Conservation (phyloP, 2,888 invertebrate species). For the Chorisops tibialis region DNA sequence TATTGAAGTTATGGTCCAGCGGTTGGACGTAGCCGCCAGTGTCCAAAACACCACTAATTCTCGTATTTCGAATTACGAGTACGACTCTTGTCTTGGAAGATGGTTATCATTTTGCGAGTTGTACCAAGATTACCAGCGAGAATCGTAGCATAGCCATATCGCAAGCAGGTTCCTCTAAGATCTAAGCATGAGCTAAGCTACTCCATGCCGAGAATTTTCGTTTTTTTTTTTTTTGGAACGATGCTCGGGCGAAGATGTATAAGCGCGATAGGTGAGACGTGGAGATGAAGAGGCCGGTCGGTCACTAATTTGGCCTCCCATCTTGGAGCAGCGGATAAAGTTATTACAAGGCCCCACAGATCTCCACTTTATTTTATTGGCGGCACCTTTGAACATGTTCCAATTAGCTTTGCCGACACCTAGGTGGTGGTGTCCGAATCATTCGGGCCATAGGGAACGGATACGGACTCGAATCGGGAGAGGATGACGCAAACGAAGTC, state of each 20-base stretch:
- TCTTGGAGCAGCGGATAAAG: conserved; percentile 36
- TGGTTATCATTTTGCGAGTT: conserved; percentile 19
- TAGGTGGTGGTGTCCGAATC: conserved; percentile 23
- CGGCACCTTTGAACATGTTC: conserved; percentile 41
- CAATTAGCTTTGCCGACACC: conserved; percentile 39
- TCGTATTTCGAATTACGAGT: conserved; percentile 15
- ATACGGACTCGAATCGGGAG: conserved; percentile 3
- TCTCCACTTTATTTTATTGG: conserved; percentile 40
- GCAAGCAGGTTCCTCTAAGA: no score
- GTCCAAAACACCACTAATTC: conserved; percentile 20
- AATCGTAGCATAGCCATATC: neutral
- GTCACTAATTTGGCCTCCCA: conserved; percentile 33
- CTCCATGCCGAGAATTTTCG: conserved; percentile 14
- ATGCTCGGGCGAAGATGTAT: no score
- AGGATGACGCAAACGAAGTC: conserved; percentile 6
- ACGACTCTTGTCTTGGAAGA: no score
- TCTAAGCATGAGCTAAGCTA: neutral
- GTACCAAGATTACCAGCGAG: conserved; percentile 3
- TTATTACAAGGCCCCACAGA: conserved; percentile 39
- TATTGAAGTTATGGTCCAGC: no score
- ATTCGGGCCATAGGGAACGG: conserved; percentile 13
- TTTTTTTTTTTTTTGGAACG: no score
- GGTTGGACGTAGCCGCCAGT: conserved; percentile 1
- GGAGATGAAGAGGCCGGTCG: conserved; percentile 9
- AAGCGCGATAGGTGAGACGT: conserved; percentile 10